These are phyloP conservation scores for Agelas oroides DNA, from an alignment of 37 sponge, comb jelly and placozoan species.

Conservation along the genomic window DNA sequence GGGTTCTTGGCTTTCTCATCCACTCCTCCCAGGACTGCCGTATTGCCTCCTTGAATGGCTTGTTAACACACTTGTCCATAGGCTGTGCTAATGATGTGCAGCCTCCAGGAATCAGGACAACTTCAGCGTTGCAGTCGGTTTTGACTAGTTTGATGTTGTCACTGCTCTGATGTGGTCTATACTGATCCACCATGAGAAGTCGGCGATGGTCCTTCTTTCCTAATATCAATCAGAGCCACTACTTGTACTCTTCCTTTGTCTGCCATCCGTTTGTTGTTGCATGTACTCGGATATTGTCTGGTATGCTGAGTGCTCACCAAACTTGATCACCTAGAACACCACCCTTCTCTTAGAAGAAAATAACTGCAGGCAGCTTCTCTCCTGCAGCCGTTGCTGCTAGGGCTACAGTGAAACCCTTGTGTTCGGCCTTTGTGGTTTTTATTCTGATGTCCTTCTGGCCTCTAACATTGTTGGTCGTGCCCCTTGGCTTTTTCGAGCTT, in stretches of 20 bases:
- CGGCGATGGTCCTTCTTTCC: background rate
- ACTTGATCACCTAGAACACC: conserved; percentile 6
- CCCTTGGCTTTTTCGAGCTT: too few species aligned
- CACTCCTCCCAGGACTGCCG: background rate
- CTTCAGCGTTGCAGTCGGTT: conserved; percentile 23
- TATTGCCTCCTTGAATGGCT: conserved; percentile 14
- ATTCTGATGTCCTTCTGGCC: background rate
- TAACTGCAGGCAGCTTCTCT: conserved; percentile 25
- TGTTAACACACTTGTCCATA: conserved; percentile 19
- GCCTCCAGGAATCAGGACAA: conserved; percentile 34
- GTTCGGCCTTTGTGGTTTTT: conserved; percentile 3
- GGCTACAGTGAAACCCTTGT: conserved; percentile 49
- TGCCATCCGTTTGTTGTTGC: conserved; percentile 30
- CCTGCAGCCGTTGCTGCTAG: conserved; percentile 26
- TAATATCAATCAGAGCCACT: background rate
- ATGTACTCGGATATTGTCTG: conserved; percentile 11
- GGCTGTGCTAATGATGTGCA: conserved; percentile 47
- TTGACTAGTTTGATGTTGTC: background rate
- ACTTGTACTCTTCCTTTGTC: conserved; percentile 8
- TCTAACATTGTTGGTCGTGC: background rate
- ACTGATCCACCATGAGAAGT: conserved; percentile 9
- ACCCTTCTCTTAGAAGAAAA: conserved; percentile 21
- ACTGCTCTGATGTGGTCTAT: background rate
- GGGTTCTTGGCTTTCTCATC: background rate
- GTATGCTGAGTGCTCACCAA: background rate